Evolutionary conservation across 2,797 vertebrate genomes (phyloP).

Genomic region (Rhincodon typus): DNA sequence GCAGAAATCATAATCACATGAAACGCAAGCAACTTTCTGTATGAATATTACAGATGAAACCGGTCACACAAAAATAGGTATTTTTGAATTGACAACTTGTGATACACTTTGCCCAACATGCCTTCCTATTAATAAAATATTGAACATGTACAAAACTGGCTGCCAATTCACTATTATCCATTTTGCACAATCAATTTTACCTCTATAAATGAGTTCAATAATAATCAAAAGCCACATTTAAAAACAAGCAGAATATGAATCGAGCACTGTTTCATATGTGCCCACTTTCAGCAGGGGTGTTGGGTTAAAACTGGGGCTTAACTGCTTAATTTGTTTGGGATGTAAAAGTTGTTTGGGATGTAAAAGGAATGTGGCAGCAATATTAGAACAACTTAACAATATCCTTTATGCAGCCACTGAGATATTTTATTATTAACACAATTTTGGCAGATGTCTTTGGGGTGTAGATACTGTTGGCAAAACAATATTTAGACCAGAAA

Average conservation of each 20-base stretch:
- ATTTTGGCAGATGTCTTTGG: neutral
- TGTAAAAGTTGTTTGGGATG: neutral
- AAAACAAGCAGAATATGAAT: neutral
- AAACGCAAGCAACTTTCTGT: neutral
- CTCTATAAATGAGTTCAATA: neutral
- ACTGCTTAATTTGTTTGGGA: neutral
- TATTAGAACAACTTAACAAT: neutral
- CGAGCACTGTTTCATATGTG: neutral
- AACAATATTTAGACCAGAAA: neutral
- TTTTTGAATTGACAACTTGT: neutral
- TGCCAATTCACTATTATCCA: neutral
- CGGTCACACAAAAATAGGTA: neutral
- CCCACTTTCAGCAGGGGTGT: neutral
- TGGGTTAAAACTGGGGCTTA: neutral
- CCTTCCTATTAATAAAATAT: neutral
- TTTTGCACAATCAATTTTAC: neutral
- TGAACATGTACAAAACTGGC: neutral
- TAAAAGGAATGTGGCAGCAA: neutral
- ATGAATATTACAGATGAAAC: neutral
- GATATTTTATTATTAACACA: neutral
- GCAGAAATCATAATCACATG: neutral
- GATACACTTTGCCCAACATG: neutral
- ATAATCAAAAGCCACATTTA: neutral
- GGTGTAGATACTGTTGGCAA: neutral
- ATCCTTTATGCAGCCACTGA: neutral